phyloP scores from a whole-genome alignment of 2,888 invertebrate genomes.

The Diachrysia chrysitis region DNA sequence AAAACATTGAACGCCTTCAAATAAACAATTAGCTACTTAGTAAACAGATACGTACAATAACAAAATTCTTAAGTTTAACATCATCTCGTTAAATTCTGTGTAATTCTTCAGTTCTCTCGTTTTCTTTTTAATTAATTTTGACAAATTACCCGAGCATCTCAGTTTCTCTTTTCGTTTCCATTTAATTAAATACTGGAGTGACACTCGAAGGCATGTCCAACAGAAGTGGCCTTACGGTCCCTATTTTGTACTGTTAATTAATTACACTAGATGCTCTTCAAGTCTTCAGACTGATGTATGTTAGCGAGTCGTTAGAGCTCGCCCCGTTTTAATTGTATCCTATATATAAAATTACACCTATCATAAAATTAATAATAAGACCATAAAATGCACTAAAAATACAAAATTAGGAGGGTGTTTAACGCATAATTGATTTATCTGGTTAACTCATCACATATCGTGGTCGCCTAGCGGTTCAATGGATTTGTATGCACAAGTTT shows the following conservation, averaged over 20 bases:
- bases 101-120: constrained; percentile 80
- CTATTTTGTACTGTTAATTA: constrained; percentile 78
- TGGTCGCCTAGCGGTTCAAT: too few relatives aligned
- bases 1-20: constrained; percentile 41
- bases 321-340: background rate
- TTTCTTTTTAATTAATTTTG: constrained; percentile 89
- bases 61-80: constrained; percentile 69
- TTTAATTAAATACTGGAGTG: constrained; percentile 89
- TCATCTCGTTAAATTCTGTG: constrained; percentile 79
- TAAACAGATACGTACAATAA: constrained; percentile 64
- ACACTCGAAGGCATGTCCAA: constrained; percentile 81
- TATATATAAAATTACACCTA: background rate
- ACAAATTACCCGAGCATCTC: constrained; percentile 87
- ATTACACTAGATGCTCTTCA: constrained; percentile 58
- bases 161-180: constrained; percentile 82
- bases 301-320: background rate
- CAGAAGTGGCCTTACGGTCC: constrained; percentile 64
- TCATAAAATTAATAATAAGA: too few relatives aligned
- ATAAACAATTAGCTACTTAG: constrained; percentile 67
- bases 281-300: constrained; percentile 28
- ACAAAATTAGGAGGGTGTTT: too few relatives aligned
- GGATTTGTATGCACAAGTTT: too few relatives aligned
- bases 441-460: too few relatives aligned
- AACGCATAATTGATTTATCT: too few relatives aligned
- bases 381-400: too few relatives aligned